Base-by-base conservation (phyloP, 2,888 invertebrate species). In the Agrotis segetum region DNA sequence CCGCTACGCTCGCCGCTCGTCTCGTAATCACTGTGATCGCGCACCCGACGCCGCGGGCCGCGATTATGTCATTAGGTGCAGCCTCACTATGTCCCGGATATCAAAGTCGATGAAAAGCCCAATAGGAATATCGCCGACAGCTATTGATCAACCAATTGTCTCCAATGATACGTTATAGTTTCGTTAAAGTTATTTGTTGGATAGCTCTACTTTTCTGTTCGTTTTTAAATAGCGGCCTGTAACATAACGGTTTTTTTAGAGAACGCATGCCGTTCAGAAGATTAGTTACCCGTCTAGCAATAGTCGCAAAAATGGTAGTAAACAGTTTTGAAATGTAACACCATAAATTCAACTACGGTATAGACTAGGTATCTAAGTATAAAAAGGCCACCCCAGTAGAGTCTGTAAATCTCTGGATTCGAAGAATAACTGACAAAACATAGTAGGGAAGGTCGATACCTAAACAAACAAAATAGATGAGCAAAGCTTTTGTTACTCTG, bases 51-150 rank as follows among this genome's bases (percentile, higher is more conserved):
- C 95, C 94, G 88, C 89, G 82, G 93, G 95, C 90, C 82, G 74
- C 85, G 92, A 94, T 95, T 94, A 95, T 93, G 91, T 92, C 92
- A 95, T 95, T 95, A 95, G 81, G 85, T 85, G 80, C 88, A 87
- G 84, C 87, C 85, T 88, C 84, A 82, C 85, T 88, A 88, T 89
- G 89, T 88, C 90, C 91, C 90, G 91, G 92, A 92, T 91, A 92
- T 90, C 90, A 85, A 85, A 87, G 83, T 82, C 87, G 90, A 85
- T 91, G 90, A 91, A 92, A 93, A 90, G 89, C 89, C 89, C 88
- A 85, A 85, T 83, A 88, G 86, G 85, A 88, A 85, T 82, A 89
- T 85, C 84, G 93, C 94, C 94, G 86, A 87, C 85, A 92, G 93
- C 92, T 80, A 85, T 85, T 83, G 82, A 85, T 86, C 82, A 72